Base-by-base conservation (phyloP, 2,113 vertebrate species). In the Rhinopithecus roxellana region DNA sequence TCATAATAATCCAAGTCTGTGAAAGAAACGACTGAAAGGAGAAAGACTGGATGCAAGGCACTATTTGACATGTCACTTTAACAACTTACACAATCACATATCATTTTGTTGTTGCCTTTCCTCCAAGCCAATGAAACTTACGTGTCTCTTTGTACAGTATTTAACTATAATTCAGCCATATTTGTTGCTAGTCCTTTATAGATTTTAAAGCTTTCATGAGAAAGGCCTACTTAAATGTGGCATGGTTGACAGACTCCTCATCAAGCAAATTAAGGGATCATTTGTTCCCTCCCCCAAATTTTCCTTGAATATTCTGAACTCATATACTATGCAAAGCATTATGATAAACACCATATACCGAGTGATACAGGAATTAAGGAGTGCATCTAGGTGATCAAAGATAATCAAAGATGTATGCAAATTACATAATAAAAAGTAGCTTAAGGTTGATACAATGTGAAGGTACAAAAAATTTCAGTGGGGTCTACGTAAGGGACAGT, bases 231-330 rank as follows among this genome's bases (percentile, higher is more conserved):
- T 18, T 69, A 90, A 48, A 92, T 52, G 61, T 72, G 40, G 2
- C 55, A 14, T 32, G 12, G 10, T 55, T 94, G 67, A 50, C 45
- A 69, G 40, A 0, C 22, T 84, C 18, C 35, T 92, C n/a, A 6
- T 94, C 9, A 35, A 64, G 20, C 13, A 95, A 90, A 88, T 80
- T 92, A 85, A 88, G 35, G 25, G 14, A 80, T n/a, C 23, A 83
- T 90, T 78, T 77, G 3, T 84, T 75, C 55, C 8, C 69, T 72
- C 30, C 1, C 48, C 13, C 27, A 92, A 90, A 78, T 88, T 95
- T 90, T 16, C 32, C 69, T 77, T 93, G 72, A 90, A 14, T 72
- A 88, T 72, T 84, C 10, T 96, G n/a, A 45, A 92, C 52, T 96
- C 30, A 35, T 87, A 92, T 17, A 84, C n/a, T 90, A 80, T 69